phyloP scores from a whole-genome alignment of 1,140 invertebrate species.

The Zaprionus ghesquierei region DNA sequence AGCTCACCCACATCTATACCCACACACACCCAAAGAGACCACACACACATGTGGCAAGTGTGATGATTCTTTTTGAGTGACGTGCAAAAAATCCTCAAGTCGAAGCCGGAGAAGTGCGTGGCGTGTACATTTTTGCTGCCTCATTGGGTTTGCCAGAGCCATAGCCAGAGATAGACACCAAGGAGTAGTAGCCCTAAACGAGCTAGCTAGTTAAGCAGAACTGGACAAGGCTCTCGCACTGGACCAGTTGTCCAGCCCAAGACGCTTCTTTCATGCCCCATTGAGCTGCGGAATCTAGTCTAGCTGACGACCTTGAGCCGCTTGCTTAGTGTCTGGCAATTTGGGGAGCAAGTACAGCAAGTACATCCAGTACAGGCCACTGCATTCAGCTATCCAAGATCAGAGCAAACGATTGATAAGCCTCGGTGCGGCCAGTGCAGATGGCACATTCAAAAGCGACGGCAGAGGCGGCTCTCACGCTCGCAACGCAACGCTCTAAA shows the following conservation, averaged over 20 bases:
- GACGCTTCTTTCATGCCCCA: conserved; percentile 41
- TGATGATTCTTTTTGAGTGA: conserved; percentile 56
- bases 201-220: background rate
- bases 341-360: conserved; percentile 39
- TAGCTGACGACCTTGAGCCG: conserved; percentile 35
- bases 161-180: background rate
- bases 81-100: conserved; percentile 64
- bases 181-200: background rate
- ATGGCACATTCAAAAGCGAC: conserved; percentile 51
- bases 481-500: background rate
- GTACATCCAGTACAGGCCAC: conserved; percentile 13
- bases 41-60: background rate
- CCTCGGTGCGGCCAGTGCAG: conserved; percentile 3
- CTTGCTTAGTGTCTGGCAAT: conserved; percentile 41
- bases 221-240: background rate
- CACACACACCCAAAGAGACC: conserved; percentile 16
- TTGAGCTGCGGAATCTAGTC: conserved; percentile 6
- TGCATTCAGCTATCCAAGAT: conserved; percentile 8
- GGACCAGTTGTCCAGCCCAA: background rate
- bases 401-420: conserved; percentile 68
- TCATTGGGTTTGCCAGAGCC: conserved; percentile 18
- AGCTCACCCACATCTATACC: background rate
- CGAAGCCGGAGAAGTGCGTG: conserved; percentile 67
- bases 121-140: conserved; percentile 34
- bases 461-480: conserved; percentile 54